A percentile compares a stretch with the other conserved stretches of the same genome.
These are phyloP conservation scores for Prorops nasuta DNA, from an alignment of 1,140 invertebrate genomes.

Conservation along the genomic window DNA sequence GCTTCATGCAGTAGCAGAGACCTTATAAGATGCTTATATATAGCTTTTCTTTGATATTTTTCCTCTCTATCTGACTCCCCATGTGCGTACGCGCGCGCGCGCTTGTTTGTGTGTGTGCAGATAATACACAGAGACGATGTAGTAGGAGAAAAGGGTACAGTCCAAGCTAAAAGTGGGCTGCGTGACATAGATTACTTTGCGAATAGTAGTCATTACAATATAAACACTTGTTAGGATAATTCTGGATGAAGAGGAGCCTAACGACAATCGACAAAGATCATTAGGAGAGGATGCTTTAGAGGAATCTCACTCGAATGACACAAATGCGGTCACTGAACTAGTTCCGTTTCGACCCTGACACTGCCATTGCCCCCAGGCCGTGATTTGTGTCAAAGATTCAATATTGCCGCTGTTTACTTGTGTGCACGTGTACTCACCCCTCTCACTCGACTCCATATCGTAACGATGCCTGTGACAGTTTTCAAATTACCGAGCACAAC, in stretches of 20 bases:
- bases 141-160: constrained; percentile 31
- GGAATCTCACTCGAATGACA: constrained; percentile 9
- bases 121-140: constrained; percentile 1
- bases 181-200: constrained; percentile 42
- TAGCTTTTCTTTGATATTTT: no score
- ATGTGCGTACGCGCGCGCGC: no score
- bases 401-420: constrained; percentile 32
- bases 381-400: constrained; percentile 43
- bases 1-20: no score
- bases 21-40: no score
- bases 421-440: constrained; percentile 40
- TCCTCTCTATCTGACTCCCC: no score
- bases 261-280: background rate
- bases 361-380: constrained; percentile 50
- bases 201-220: no score
- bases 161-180: constrained; percentile 33
- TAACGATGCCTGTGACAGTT: constrained; percentile 9
- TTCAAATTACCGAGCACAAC: constrained; percentile 8
- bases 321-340: constrained; percentile 53
- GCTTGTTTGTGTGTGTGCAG: no score
- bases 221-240: no score
- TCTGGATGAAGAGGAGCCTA: no score
- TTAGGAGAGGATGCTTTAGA: background rate
- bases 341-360: constrained; percentile 54
- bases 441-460: constrained; percentile 49